Base-by-base conservation (phyloP, 2,797 vertebrate species). In the Rhinella marina region DNA sequence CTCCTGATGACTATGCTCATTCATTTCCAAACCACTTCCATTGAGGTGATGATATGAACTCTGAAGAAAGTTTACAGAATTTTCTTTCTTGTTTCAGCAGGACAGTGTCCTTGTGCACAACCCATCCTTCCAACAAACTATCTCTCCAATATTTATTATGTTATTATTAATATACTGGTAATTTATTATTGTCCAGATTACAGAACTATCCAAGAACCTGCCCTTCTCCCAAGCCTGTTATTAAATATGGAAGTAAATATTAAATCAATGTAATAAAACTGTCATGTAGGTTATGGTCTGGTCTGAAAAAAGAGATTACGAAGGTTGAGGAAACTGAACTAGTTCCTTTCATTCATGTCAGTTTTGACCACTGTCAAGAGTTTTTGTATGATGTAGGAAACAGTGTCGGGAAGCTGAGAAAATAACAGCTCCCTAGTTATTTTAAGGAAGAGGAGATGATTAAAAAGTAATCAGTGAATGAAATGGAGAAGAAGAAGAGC, bases 391-490 rank as follows among this genome's bases (percentile, higher is more conserved):
- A 23, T 27, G 52, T 77, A 84, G 87, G 82, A 88, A 80, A 73
- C 61, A 70, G 62, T 81, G 32, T 54, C 72, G 87, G 76, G 82
- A 88, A 88, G 76, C 54, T 80, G 82, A 84, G 52, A 84, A 81
- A 85, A 81, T 73, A 88, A 52, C 82, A 81, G 82, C 87, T 66
- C 68, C 64, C 84, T 14, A 50, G 87, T 88, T 88, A 88, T 88
- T 88, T 84, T 85, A 88, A 85, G 87, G 82, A 88, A 88, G 64
- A 61, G 77, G 41, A 88, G 82, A 73, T 85, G 87, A 85, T 88
- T 88, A 85, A 54, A 88, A 85, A 75, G 62, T 48, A 81, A 66
- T 88, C 84, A 72, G 82, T 62, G 82, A 85, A 32, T 17, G 73
- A 88, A 62, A 88, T 59, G 27, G 61, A 85, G 87, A 85, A 84